These are phyloP conservation scores for Epizoanthus illoricatus DNA, from an alignment of 92 coral and sea anemone species.

Conservation along the genomic window DNA sequence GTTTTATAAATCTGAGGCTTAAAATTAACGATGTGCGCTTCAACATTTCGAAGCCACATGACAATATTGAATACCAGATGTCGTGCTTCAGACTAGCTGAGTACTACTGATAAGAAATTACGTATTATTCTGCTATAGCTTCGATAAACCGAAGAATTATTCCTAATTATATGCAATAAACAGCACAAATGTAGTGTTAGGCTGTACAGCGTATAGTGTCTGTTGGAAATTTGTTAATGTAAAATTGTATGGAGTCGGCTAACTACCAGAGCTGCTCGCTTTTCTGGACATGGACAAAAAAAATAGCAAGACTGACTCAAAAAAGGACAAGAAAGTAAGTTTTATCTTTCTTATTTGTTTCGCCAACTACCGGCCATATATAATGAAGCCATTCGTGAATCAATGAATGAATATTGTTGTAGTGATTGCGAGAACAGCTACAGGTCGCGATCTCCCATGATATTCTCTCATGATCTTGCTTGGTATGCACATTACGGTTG, in stretches of 20 bases:
- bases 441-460: no score
- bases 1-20: no score
- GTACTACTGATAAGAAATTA: conserved; percentile 12
- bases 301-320: neutral
- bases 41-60: neutral
- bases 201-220: neutral
- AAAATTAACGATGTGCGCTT: no score
- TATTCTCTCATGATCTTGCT: no score
- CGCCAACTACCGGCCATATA: no score
- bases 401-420: neutral
- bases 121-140: conserved; percentile 2
- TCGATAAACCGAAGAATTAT: conserved; percentile 6
- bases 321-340: conserved; percentile 20
- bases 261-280: neutral
- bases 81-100: conserved; percentile 2
- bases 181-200: neutral
- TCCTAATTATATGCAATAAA: conserved; percentile 18
- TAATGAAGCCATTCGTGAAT: no score
- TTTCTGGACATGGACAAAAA: conserved; percentile 6
- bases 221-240: neutral
- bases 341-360: neutral
- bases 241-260: neutral
- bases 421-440: no score
- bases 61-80: conserved; percentile 27
- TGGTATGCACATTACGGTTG: neutral